Evolutionary conservation across 2,888 invertebrate genomes (phyloP).

Genomic region (Halocaridina rubra): DNA sequence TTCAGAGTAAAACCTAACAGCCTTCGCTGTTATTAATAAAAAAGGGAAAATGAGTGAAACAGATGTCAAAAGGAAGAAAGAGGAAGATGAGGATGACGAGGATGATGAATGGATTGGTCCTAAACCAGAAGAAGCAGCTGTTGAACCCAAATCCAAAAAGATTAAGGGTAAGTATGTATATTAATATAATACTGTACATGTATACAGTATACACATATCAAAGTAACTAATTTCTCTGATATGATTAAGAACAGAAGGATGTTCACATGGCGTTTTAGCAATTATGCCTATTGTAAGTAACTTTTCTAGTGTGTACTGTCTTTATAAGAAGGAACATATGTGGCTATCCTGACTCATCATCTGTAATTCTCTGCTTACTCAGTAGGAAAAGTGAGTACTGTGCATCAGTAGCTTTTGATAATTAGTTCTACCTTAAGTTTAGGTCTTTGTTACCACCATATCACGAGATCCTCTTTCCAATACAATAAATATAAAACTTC

Average conservation of each 20-base stretch:
- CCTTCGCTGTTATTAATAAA: too few relatives aligned
- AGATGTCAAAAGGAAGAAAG: not conserved
- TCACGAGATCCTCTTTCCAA: too few relatives aligned
- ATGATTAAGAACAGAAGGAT: not conserved
- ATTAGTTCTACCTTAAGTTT: too few relatives aligned
- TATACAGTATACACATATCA: not conserved
- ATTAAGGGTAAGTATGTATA: conserved; percentile 36
- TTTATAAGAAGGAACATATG: not conserved
- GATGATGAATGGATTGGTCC: conserved; percentile 63
- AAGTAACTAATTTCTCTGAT: not conserved
- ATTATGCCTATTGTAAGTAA: not conserved
- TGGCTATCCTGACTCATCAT: not conserved
- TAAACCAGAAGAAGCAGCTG: conserved; percentile 55
- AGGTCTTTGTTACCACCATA: too few relatives aligned
- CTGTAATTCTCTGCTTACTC: too few relatives aligned
- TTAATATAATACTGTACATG: not conserved
- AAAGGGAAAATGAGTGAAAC: not conserved
- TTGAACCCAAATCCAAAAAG: conserved; percentile 51
- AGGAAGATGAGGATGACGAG: not conserved
- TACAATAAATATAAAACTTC: too few relatives aligned
- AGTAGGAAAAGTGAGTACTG: too few relatives aligned
- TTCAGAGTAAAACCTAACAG: too few relatives aligned
- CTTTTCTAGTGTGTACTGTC: not conserved
- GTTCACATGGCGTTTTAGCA: too few relatives aligned
- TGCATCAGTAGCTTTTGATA: too few relatives aligned